Evolutionary conservation across 1,140 invertebrate genomes (phyloP).

Genomic region (Conopomorpha cramerella): DNA sequence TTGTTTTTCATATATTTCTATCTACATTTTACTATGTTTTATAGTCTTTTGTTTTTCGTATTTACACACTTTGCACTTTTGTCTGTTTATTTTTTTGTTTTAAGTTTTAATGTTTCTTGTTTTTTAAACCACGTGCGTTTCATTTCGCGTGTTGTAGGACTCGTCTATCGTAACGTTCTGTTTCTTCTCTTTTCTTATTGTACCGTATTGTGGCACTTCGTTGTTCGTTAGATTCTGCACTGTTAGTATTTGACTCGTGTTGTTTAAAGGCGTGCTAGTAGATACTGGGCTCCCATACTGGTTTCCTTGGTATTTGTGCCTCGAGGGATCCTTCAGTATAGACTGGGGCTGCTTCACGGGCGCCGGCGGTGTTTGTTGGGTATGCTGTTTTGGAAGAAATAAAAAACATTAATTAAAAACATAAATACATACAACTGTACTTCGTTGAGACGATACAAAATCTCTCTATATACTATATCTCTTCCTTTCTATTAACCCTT

Average conservation of each 20-base stretch:
- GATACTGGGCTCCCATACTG: slow-evolving; percentile 53
- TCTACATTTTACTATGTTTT: too few species aligned
- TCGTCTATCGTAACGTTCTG: slow-evolving; percentile 53
- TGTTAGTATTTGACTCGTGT: slow-evolving; percentile 51
- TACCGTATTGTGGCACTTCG: slow-evolving; percentile 53
- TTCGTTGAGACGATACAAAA: too few species aligned
- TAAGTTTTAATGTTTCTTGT: too few species aligned
- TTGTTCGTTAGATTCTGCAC: slow-evolving; percentile 50
- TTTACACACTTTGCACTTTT: slow-evolving; percentile 2
- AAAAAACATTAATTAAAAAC: too few species aligned
- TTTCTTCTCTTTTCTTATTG: slow-evolving; percentile 56
- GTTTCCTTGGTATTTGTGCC: slow-evolving; percentile 62
- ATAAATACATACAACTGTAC: too few species aligned
- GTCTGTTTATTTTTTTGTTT: too few species aligned
- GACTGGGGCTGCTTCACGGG: slow-evolving; percentile 61
- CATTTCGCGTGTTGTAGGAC: slow-evolving; percentile 40
- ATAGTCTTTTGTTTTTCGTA: background rate
- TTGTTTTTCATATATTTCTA: too few species aligned
- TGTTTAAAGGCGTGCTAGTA: slow-evolving; percentile 37
- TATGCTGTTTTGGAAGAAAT: too few species aligned
- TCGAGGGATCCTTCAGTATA: slow-evolving; percentile 65
- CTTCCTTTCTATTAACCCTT: too few species aligned
- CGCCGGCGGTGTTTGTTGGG: too few species aligned
- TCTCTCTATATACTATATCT: too few species aligned
- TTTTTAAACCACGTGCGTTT: slow-evolving; percentile 45